Percentiles rank a stretch among this genome's conserved stretches.
phyloP scores from a whole-genome alignment of 2,113 vertebrate genomes.

The Quiscalus mexicanus region DNA sequence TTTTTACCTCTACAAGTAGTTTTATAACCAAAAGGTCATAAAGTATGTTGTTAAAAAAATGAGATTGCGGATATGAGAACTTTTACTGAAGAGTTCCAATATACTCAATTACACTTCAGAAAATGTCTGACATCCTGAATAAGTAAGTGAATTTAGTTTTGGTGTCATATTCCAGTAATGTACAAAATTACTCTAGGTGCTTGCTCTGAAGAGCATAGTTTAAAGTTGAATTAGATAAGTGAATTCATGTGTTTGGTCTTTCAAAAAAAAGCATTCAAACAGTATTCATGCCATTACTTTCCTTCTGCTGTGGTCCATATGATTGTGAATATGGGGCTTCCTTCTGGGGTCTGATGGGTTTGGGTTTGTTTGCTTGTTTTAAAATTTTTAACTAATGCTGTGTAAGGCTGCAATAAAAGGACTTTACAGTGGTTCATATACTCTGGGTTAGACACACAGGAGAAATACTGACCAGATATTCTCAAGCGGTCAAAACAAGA shows the following conservation, averaged over 20 bases:
- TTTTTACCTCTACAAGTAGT: not conserved
- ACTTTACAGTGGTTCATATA: not conserved
- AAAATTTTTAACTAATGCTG: not conserved
- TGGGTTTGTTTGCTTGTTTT: not conserved
- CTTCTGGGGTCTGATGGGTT: not conserved
- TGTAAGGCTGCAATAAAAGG: not conserved
- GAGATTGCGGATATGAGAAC: not conserved
- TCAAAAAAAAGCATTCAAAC: not conserved
- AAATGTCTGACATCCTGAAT: not conserved
- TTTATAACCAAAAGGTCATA: not conserved
- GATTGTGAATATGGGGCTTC: not conserved
- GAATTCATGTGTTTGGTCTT: not conserved
- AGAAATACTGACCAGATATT: not conserved
- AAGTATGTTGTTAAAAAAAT: not conserved
- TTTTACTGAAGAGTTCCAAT: not conserved
- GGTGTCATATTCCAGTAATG: not conserved
- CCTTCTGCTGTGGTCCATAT: not conserved
- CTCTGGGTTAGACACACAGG: not conserved
- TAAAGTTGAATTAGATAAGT: not conserved
- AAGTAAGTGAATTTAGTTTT: not conserved
- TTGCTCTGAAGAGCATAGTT: not conserved
- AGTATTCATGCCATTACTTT: not conserved
- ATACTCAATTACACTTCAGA: not conserved
- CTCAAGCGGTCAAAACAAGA: not conserved
- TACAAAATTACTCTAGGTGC: not conserved